phyloP scores from a whole-genome alignment of 2,888 invertebrate species.

The Pegoplata infirma region DNA sequence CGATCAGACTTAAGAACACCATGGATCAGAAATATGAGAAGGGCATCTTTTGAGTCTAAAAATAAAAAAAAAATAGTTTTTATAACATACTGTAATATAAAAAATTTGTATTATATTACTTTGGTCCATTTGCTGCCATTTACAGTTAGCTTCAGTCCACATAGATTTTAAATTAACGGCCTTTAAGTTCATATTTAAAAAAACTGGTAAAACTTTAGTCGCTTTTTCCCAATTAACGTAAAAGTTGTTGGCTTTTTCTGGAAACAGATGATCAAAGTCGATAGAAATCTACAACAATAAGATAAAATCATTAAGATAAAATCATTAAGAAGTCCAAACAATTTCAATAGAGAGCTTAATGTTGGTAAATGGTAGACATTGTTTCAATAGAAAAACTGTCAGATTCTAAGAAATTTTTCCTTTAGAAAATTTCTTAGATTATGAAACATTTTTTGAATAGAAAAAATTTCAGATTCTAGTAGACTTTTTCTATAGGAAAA shows the following conservation, averaged over 20 bases:
- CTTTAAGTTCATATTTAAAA: neutral
- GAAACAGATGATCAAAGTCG: neutral
- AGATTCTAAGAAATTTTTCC: too few species aligned
- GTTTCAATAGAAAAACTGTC: too few species aligned
- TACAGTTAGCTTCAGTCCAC: neutral
- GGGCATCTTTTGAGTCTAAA: conserved; percentile 19
- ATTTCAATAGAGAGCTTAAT: too few species aligned
- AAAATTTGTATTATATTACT: too few species aligned
- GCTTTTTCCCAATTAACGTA: neutral
- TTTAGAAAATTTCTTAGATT: too few species aligned
- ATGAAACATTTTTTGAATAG: too few species aligned
- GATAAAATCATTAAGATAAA: neutral
- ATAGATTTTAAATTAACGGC: neutral
- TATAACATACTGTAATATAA: neutral
- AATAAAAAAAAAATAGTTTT: neutral
- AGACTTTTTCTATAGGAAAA: too few species aligned
- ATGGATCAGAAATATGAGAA: neutral
- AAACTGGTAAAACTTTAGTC: neutral
- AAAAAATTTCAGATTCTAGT: too few species aligned
- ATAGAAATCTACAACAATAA: neutral
- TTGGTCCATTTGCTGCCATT: neutral
- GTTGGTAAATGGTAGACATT: too few species aligned
- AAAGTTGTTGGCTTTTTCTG: neutral
- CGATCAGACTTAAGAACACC: neutral
- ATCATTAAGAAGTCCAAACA: too few species aligned